A percentile compares a stretch with the other conserved stretches of the same genome.
phyloP scores from a whole-genome alignment of 2,113 vertebrate species.

The Gila orcuttii region DNA sequence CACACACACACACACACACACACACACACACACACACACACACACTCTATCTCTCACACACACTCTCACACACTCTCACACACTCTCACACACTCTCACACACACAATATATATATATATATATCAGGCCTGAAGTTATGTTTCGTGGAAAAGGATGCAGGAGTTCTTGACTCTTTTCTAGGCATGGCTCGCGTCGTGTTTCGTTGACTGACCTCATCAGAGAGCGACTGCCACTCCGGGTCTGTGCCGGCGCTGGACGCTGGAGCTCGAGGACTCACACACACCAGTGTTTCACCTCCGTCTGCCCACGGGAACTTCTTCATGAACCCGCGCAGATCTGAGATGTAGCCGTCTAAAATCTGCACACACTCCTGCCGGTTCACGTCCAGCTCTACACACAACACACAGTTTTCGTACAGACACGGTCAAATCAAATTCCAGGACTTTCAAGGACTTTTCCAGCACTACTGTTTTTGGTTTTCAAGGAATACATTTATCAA shows the following conservation, averaged over 20 bases:
- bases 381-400: constrained; percentile 77
- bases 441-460: too few relatives aligned
- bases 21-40: too few relatives aligned
- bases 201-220: constrained; percentile 64
- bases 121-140: too few relatives aligned
- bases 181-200: neutral
- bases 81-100: too few relatives aligned
- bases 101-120: too few relatives aligned
- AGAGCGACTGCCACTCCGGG: constrained; percentile 66
- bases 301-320: constrained; percentile 80
- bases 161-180: neutral
- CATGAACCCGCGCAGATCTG: constrained; percentile 85
- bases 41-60: too few relatives aligned
- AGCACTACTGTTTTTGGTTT: too few relatives aligned
- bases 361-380: constrained; percentile 77
- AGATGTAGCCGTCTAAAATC: constrained; percentile 84
- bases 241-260: neutral
- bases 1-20: too few relatives aligned
- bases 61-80: too few relatives aligned
- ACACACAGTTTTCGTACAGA: neutral
- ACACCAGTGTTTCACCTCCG: neutral
- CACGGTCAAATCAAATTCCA: too few relatives aligned
- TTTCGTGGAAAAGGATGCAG: neutral
- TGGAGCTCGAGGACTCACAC: neutral
- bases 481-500: too few relatives aligned